Percentiles rank a stretch among this genome's conserved stretches.
These are phyloP conservation scores for Myotis findleyi DNA, from an alignment of 2,797 vertebrate genomes.

Conservation along the genomic window DNA sequence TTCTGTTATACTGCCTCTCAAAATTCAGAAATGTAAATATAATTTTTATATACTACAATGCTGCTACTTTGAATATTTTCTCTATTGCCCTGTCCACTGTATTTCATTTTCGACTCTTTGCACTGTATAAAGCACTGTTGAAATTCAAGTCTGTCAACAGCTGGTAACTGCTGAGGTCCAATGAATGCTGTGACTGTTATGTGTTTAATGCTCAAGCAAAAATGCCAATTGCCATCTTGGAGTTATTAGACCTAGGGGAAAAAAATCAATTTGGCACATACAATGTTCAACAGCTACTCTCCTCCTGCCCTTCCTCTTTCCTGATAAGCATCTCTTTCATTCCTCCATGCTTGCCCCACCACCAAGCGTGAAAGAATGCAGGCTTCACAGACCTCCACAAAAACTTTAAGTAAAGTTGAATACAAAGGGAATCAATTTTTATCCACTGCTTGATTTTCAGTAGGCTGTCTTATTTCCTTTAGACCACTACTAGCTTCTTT, in stretches of 20 bases:
- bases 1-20: neutral
- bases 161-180: neutral
- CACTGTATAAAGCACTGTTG: neutral
- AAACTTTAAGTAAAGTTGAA: conserved; percentile 38
- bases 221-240: conserved; percentile 41
- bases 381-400: neutral
- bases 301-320: neutral
- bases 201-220: conserved; percentile 58
- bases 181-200: conserved; percentile 22
- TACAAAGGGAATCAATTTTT: conserved; percentile 35
- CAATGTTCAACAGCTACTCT: neutral
- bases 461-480: conserved; percentile 29
- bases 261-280: conserved; percentile 43
- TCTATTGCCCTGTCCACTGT: neutral
- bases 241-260: conserved; percentile 21
- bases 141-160: conserved; percentile 52
- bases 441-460: conserved; percentile 7
- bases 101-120: conserved; percentile 57
- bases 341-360: neutral
- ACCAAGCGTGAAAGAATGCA: neutral
- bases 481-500: neutral
- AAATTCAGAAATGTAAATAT: neutral
- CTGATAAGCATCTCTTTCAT: neutral
- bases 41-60: neutral
- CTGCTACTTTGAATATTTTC: conserved; percentile 39